These are phyloP conservation scores for Thereuonema tuberculata DNA, from an alignment of 1,140 invertebrate species.

Conservation along the genomic window DNA sequence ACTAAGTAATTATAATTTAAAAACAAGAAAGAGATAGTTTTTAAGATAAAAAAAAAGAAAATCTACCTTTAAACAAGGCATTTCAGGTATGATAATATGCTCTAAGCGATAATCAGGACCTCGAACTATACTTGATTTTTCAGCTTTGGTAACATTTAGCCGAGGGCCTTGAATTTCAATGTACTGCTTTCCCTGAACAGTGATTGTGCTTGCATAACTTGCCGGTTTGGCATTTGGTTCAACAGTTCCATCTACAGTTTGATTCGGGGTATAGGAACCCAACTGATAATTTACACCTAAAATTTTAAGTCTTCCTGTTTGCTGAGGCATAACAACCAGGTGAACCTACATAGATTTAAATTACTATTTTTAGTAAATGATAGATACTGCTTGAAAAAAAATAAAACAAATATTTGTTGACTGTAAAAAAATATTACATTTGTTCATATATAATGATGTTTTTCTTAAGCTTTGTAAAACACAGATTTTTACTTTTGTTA, in stretches of 20 bases:
- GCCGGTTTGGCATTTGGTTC: background rate
- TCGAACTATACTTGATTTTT: constrained; percentile 31
- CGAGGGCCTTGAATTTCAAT: constrained; percentile 33
- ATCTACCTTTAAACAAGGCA: constrained; percentile 32
- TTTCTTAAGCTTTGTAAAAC: too few relatives aligned
- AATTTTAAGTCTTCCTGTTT: constrained; percentile 29
- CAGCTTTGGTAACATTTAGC: constrained; percentile 32
- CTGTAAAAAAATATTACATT: too few relatives aligned
- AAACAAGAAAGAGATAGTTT: too few relatives aligned
- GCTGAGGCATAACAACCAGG: constrained; percentile 26
- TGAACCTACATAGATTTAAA: constrained; percentile 17
- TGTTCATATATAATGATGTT: too few relatives aligned
- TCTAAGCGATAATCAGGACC: constrained; percentile 34
- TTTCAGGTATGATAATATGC: constrained; percentile 30
- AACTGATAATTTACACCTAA: constrained; percentile 32
- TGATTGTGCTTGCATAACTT: constrained; percentile 21
- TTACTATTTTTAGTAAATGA: too few relatives aligned
- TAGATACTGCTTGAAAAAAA: too few relatives aligned
- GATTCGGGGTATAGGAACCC: constrained; percentile 1
- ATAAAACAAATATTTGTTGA: too few relatives aligned
- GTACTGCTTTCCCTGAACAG: constrained; percentile 31
- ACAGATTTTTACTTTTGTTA: too few relatives aligned
- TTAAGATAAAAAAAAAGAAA: background rate
- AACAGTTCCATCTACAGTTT: too few relatives aligned
- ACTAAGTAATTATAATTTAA: too few relatives aligned